Base-by-base conservation (phyloP, 2,113 vertebrate genomes). In the Neotragus moschatus region DNA sequence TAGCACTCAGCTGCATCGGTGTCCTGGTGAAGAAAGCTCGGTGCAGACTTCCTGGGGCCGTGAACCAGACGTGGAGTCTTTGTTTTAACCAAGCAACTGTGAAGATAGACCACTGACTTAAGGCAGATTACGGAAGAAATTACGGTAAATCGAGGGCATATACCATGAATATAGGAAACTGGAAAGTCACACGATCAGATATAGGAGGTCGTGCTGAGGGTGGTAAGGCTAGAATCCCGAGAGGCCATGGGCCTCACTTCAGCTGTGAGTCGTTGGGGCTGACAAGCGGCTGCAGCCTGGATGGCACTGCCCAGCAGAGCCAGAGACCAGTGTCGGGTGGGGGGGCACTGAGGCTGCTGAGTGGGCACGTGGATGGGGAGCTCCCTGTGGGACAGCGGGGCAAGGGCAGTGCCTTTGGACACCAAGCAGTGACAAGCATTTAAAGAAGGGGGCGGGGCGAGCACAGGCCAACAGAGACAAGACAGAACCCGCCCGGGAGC, bases 341-440 rank as follows among this genome's bases (percentile, higher is more conserved):
- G 36, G 30, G 43, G 16, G 26, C n/a, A 33, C 8, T 93, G 16
- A 66, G 19, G 56, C 33, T 49, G 28, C 25, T 49, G 2, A 63
- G 10, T 21, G 28, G 47, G 15, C 39, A 45, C 2, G 11, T 43
- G 51, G 36, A 13, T 3, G 4, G n/a, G 55, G 25, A 95, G 3
- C 5, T 5, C 19, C 11, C 5, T 1, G 5, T 11, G 16, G 47
- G 25, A 56, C 8, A 3, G 1, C 7, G 21, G n/a, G 28, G 58
- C 13, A 2, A 6, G 23, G 26, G 5, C 8, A 3, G 56, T 7
- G 6, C 5, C 21, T 39, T 58, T 16, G 12, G 43, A n/a, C 33
- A 43, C 6, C 2, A 49, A 58, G 14, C 63, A 23, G 53, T 53
- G n/a, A 21, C 43, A 66, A 19, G 45, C 23, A 16, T 26, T 87